These are phyloP conservation scores for Thyatira batis DNA, from an alignment of 2,888 invertebrate species.

Conservation along the genomic window DNA sequence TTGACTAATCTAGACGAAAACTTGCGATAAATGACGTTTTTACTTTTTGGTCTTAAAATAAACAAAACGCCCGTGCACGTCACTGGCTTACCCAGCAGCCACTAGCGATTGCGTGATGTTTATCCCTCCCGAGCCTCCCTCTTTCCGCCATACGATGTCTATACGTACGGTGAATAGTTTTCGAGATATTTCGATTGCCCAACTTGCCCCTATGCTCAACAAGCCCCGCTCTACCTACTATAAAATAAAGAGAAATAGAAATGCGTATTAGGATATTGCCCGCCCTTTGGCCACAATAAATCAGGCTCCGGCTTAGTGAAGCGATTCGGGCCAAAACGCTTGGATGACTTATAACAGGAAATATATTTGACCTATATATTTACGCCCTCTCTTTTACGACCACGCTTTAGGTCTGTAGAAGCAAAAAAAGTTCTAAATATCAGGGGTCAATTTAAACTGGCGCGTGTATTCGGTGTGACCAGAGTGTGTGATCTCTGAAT, in stretches of 20 bases:
- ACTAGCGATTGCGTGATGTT: too few species aligned
- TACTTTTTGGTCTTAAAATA: too few species aligned
- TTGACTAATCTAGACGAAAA: too few species aligned
- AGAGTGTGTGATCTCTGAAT: conserved; percentile 32
- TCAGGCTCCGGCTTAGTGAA: conserved; percentile 61
- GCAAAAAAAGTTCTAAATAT: conserved; percentile 14
- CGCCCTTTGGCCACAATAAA: conserved; percentile 50
- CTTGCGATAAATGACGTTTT: too few species aligned
- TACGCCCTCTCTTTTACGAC: conserved; percentile 35
- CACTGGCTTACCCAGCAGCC: too few species aligned
- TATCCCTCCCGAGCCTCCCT: too few species aligned
- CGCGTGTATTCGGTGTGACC: conserved; percentile 35
- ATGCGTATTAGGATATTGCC: conserved; percentile 47
- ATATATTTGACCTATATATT: conserved; percentile 70
- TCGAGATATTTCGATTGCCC: too few species aligned
- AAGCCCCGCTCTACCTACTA: too few species aligned
- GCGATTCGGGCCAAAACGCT: conserved; percentile 63
- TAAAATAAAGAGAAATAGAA: conserved; percentile 31
- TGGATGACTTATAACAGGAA: conserved; percentile 72
- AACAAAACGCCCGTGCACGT: too few species aligned
- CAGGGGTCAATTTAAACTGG: conserved; percentile 37
- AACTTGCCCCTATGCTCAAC: too few species aligned
- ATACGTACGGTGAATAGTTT: too few species aligned
- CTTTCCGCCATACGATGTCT: too few species aligned
- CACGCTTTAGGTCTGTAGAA: conserved; percentile 21